These are phyloP conservation scores for Zeugodacus cucurbitae DNA, from an alignment of 1,140 invertebrate species.

Conservation along the genomic window DNA sequence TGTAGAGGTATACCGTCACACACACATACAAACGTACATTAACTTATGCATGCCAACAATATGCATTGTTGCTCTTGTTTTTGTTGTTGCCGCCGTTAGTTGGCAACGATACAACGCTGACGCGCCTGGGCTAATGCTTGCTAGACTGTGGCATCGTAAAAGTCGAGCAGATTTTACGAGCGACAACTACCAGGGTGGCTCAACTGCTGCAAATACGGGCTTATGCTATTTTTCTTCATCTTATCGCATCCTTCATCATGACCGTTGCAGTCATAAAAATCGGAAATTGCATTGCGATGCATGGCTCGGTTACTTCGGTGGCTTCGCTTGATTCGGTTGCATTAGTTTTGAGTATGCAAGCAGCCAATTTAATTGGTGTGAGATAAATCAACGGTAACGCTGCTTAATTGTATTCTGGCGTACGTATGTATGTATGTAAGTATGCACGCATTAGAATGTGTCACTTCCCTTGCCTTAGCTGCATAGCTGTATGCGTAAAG, in stretches of 20 bases:
- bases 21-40: background rate
- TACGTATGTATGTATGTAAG: background rate
- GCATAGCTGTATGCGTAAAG: background rate
- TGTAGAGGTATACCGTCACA: background rate
- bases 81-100: background rate
- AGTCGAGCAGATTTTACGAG: constrained; percentile 40
- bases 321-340: constrained; percentile 36
- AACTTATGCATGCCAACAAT: background rate
- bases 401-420: background rate
- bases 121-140: constrained; percentile 42
- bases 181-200: constrained; percentile 42
- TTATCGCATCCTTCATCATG: constrained; percentile 43
- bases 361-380: constrained; percentile 38
- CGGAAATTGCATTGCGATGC: constrained; percentile 36
- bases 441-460: background rate
- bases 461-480: background rate
- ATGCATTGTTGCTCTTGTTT: background rate
- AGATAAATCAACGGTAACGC: constrained; percentile 33
- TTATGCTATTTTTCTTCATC: constrained; percentile 40
- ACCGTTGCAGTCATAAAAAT: constrained; percentile 41
- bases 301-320: constrained; percentile 33
- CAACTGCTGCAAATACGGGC: constrained; percentile 32
- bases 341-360: constrained; percentile 35
- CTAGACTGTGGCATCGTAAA: constrained; percentile 44
- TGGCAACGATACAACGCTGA: constrained; percentile 9